phyloP scores from a whole-genome alignment of 2,113 vertebrate species.

The Oryzias woworae region DNA sequence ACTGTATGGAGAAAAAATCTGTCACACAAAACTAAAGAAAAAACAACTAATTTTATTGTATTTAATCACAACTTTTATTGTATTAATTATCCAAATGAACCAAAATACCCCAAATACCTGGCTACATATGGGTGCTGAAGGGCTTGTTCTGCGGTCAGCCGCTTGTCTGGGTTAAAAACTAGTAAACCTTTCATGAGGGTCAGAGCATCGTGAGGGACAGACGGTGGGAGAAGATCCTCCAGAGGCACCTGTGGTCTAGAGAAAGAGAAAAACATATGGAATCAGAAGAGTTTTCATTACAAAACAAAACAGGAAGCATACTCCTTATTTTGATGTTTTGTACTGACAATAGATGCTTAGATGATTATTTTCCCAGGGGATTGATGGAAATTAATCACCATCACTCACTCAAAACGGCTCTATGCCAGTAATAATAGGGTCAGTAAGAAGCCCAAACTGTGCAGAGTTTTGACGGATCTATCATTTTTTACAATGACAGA shows the following conservation, averaged over 20 bases:
- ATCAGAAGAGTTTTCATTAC: neutral
- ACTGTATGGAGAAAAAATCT: neutral
- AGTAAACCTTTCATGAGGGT: constrained; percentile 86
- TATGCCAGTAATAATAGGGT: constrained; percentile 4
- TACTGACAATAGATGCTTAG: neutral
- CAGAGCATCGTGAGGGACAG: constrained; percentile 84
- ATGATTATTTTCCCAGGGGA: constrained; percentile 6
- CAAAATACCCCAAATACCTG: constrained; percentile 71
- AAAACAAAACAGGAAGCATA: neutral
- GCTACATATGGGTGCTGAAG: constrained; percentile 88
- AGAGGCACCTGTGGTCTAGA: constrained; percentile 81
- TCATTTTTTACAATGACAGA: neutral
- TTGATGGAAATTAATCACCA: too few species aligned
- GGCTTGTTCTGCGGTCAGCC: constrained; percentile 88
- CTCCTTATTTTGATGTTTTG: neutral
- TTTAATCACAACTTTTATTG: too few species aligned
- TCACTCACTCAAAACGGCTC: constrained; percentile 14
- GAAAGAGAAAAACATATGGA: neutral
- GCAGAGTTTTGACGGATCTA: too few species aligned
- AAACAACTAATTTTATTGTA: neutral
- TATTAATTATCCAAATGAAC: neutral
- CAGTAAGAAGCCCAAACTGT: neutral
- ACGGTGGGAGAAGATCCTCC: constrained; percentile 82
- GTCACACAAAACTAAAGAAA: neutral
- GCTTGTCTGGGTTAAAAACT: constrained; percentile 88